Base-by-base conservation (phyloP, 2,797 vertebrate species). In the Arnoldichthys spilopterus region DNA sequence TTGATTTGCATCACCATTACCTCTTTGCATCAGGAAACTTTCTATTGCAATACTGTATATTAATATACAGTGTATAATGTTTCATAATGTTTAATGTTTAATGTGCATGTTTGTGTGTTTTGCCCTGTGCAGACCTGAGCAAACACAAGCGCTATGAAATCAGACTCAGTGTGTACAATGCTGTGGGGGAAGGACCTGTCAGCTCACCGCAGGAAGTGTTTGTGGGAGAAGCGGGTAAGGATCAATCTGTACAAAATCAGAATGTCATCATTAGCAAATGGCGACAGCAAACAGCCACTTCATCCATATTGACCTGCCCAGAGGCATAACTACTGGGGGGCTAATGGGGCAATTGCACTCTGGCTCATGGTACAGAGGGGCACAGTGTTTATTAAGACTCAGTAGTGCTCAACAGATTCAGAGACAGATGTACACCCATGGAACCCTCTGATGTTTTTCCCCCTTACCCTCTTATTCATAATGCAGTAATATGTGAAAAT, bases 121-220 rank as follows among this genome's bases (percentile, higher is more conserved):
- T 76, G 79, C 67, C 82, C 72, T 70, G 82, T 76, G 78, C 85
- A 98, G 97, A 98, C 91, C 92, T 98, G 89, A 98, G 90, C 90
- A 94, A 94, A 82, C 93, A 93, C 88, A 95, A 94, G 82, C 95
- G 97, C 76, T 99, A 98, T 0, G 98, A 99, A 92, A 97, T 99
- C 82, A 94, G 96, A 30, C 94, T 98, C 94, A 98, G 95, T 0
- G 94, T 98, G 49, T 99, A 96, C 94, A 99, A 99, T 0, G 95
- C 97, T 0, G 97, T 95, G 80, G 98, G 97, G 0, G 98, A 99
- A 85, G 97, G 97, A 0, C 97, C 97, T 16, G 88, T 90, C 87
- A 98, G 96, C 76, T 73, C 96, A 0, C 98, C 98, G 0, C 96
- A 98, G 83, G 98, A 98, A 87, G 98, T 98, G 81, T 98, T 99